These are phyloP conservation scores for Basileuterus tristriatus DNA, from an alignment of 2,797 vertebrate genomes.

Conservation along the genomic window DNA sequence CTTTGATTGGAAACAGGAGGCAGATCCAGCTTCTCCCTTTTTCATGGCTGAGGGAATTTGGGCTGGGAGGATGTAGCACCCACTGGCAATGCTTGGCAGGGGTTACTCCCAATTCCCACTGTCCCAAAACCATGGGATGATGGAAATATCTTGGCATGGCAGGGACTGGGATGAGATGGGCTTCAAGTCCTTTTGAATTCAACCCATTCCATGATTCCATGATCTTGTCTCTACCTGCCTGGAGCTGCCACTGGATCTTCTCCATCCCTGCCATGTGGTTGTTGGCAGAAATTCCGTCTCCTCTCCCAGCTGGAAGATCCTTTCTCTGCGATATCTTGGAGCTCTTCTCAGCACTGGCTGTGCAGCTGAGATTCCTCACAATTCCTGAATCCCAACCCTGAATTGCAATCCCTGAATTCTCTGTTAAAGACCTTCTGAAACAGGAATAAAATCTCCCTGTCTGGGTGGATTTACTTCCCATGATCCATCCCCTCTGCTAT, in stretches of 20 bases:
- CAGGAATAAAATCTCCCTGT: background rate
- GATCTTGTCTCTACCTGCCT: background rate
- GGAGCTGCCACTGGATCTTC: background rate
- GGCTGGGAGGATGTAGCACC: background rate
- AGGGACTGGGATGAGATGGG: background rate
- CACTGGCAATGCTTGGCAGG: background rate
- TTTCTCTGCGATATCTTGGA: background rate
- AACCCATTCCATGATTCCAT: background rate
- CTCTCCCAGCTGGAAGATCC: background rate
- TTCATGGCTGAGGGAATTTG: background rate
- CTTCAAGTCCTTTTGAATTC: background rate
- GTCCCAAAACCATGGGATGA: rapidly evolving
- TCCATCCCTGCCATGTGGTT: background rate
- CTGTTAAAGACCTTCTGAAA: background rate
- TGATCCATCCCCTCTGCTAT: background rate
- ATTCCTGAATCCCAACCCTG: rapidly evolving
- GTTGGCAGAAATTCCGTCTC: background rate
- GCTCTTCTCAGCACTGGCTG: background rate
- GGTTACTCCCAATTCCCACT: background rate
- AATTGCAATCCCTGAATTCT: background rate
- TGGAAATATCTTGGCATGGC: rapidly evolving
- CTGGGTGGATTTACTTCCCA: rapidly evolving
- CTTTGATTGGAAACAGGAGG: constrained; percentile 56
- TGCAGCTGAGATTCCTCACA: background rate
- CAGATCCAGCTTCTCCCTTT: background rate